Percentiles rank a stretch among this genome's conserved stretches.
Evolutionary conservation across 2,888 invertebrate species (phyloP).

Genomic region (Meghimatium bilineatum): DNA sequence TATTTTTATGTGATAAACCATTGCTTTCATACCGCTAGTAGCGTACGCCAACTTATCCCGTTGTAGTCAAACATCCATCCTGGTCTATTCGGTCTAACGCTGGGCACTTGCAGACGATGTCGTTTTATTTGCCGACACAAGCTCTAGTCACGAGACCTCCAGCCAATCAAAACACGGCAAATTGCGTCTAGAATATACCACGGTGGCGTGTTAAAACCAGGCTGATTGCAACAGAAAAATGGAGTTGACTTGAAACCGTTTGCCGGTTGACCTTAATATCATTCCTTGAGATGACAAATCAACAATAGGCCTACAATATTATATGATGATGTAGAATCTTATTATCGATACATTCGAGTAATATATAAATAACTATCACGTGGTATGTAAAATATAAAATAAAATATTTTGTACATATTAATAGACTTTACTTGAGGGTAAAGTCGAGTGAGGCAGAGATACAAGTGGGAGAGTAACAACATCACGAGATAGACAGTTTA

Average conservation of each 20-base stretch:
- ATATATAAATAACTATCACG: too few species aligned
- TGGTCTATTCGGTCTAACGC: constrained; percentile 42
- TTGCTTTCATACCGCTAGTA: constrained; percentile 35
- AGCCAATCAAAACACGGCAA: constrained; percentile 50
- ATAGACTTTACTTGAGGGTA: too few species aligned
- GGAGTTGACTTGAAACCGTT: constrained; percentile 16
- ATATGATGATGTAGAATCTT: neutral
- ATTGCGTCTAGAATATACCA: constrained; percentile 34
- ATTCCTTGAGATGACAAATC: neutral
- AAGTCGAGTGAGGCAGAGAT: too few species aligned
- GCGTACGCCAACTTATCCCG: constrained; percentile 14
- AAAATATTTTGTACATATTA: too few species aligned
- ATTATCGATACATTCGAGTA: too few species aligned
- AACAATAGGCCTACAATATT: neutral
- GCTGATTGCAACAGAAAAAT: constrained; percentile 37
- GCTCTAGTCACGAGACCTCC: constrained; percentile 54
- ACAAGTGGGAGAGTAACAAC: too few species aligned
- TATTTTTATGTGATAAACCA: constrained; percentile 32
- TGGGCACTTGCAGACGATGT: constrained; percentile 31
- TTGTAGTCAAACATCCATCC: constrained; percentile 32
- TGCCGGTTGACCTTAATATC: neutral
- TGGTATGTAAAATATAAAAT: too few species aligned
- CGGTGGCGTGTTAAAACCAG: constrained; percentile 45
- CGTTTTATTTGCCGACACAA: constrained; percentile 42
- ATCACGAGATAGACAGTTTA: too few species aligned